Evolutionary conservation across 2,888 invertebrate genomes (phyloP).

Genomic region (Yponomeuta evonymella): DNA sequence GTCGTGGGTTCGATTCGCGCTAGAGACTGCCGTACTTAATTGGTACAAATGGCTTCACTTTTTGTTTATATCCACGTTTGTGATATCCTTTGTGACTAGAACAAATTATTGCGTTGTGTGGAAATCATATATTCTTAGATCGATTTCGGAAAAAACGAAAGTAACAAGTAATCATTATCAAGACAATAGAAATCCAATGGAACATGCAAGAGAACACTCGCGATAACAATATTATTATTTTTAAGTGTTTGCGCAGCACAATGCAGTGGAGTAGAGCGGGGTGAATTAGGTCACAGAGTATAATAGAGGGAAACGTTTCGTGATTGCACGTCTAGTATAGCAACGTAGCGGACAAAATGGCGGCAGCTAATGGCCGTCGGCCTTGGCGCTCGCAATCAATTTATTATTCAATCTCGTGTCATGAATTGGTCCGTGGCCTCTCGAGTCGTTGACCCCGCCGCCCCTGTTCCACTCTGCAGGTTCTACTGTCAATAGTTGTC

Average conservation of each 20-base stretch:
- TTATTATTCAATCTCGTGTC: slow-evolving; percentile 76
- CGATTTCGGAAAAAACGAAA: neutral
- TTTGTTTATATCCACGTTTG: no score
- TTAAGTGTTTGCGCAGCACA: neutral
- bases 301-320: slow-evolving; percentile 35
- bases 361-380: slow-evolving; percentile 63
- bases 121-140: no score
- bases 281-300: slow-evolving; percentile 37
- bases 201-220: neutral
- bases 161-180: neutral
- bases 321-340: slow-evolving; percentile 35
- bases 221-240: neutral
- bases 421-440: slow-evolving; percentile 73
- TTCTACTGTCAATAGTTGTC: slow-evolving; percentile 1
- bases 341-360: slow-evolving; percentile 47
- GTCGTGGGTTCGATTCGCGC: no score
- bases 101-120: no score
- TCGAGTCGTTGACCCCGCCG: slow-evolving; percentile 53
- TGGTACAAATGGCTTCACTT: no score
- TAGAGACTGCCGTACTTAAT: no score
- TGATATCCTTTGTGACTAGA: no score
- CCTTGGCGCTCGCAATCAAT: slow-evolving; percentile 72
- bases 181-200: neutral
- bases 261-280: slow-evolving; percentile 8
- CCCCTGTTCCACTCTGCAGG: slow-evolving; percentile 13